These are phyloP conservation scores for Cinclus cinclus DNA, from an alignment of 2,113 vertebrate genomes.

Conservation along the genomic window DNA sequence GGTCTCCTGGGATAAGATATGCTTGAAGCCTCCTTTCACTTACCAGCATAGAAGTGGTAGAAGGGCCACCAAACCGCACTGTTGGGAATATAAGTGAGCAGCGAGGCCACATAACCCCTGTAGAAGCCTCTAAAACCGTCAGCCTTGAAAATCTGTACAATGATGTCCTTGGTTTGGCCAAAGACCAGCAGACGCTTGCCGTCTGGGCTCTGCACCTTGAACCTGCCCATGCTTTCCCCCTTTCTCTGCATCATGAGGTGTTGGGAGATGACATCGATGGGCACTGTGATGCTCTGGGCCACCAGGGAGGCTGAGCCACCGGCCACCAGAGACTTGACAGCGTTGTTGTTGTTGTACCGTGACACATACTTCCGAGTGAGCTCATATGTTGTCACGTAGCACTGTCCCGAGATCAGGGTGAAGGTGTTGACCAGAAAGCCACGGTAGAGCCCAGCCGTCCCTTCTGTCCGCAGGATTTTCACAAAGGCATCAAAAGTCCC, in stretches of 20 bases:
- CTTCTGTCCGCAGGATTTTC: constrained; percentile 89
- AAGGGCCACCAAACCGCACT: constrained; percentile 98
- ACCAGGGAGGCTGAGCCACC: constrained; percentile 92
- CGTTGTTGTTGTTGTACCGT: constrained; percentile 86
- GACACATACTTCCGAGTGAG: constrained; percentile 89
- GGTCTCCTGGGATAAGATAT: neutral
- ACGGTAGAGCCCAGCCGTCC: constrained; percentile 85
- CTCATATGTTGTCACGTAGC: constrained; percentile 95
- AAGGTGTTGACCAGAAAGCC: constrained; percentile 95
- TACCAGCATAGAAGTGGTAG: constrained; percentile 96
- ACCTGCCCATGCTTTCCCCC: constrained; percentile 86
- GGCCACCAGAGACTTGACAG: constrained; percentile 89
- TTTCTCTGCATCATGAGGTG: constrained; percentile 96
- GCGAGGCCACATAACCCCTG: constrained; percentile 90
- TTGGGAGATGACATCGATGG: constrained; percentile 93
- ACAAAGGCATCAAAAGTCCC: constrained; percentile 91
- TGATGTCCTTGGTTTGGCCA: constrained; percentile 89
- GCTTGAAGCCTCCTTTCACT: neutral
- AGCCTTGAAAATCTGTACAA: constrained; percentile 85
- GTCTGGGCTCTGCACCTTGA: constrained; percentile 72
- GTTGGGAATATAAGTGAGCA: constrained; percentile 97
- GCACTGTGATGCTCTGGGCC: constrained; percentile 96
- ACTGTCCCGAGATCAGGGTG: constrained; percentile 91
- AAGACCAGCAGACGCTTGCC: constrained; percentile 76
- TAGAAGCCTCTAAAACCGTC: constrained; percentile 93